phyloP scores from a whole-genome alignment of 1,140 invertebrate species.

The Drosophila pectinifera region DNA sequence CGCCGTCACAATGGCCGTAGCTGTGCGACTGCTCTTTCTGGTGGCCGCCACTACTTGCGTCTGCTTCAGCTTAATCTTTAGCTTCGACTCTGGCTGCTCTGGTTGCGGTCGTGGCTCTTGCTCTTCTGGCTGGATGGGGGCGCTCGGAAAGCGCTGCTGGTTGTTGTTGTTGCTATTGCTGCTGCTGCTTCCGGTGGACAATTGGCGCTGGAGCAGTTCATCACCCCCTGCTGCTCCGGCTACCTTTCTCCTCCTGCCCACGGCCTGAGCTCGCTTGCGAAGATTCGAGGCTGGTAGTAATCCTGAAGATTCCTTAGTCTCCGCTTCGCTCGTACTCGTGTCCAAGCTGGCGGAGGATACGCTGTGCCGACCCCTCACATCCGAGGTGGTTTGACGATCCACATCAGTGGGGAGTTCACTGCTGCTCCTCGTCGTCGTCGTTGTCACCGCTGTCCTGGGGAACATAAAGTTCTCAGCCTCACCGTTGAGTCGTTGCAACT shows the following conservation, averaged over 20 bases:
- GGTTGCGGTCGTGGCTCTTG: slow-evolving; percentile 50
- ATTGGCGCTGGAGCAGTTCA: slow-evolving; percentile 40
- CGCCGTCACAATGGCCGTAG: slow-evolving; percentile 77
- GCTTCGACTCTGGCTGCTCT: slow-evolving; percentile 33
- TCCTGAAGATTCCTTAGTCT: slow-evolving; percentile 23
- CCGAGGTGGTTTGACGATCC: slow-evolving; percentile 85
- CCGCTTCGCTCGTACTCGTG: slow-evolving; percentile 72
- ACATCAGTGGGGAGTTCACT: slow-evolving; percentile 84
- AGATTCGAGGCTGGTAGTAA: slow-evolving; percentile 6
- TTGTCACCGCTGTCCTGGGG: slow-evolving; percentile 87
- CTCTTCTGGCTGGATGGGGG: slow-evolving; percentile 84
- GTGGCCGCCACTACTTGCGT: slow-evolving; percentile 56
- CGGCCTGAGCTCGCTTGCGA: slow-evolving; percentile 53
- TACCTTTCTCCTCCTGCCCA: slow-evolving; percentile 57
- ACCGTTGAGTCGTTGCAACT: slow-evolving; percentile 90
- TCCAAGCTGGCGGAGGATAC: slow-evolving; percentile 70
- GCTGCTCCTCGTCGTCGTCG: slow-evolving; percentile 86
- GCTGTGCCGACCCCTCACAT: slow-evolving; percentile 60
- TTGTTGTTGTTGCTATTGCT: slow-evolving; percentile 56
- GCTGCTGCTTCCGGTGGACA: slow-evolving; percentile 58
- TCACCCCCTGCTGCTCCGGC: slow-evolving; percentile 2
- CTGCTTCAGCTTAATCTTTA: slow-evolving; percentile 30
- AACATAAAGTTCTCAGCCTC: slow-evolving; percentile 95
- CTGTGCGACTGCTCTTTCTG: slow-evolving; percentile 76
- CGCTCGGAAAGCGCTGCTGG: slow-evolving; percentile 79